Base-by-base conservation (phyloP, 2,888 invertebrate genomes). In the Lydus trimaculatus region DNA sequence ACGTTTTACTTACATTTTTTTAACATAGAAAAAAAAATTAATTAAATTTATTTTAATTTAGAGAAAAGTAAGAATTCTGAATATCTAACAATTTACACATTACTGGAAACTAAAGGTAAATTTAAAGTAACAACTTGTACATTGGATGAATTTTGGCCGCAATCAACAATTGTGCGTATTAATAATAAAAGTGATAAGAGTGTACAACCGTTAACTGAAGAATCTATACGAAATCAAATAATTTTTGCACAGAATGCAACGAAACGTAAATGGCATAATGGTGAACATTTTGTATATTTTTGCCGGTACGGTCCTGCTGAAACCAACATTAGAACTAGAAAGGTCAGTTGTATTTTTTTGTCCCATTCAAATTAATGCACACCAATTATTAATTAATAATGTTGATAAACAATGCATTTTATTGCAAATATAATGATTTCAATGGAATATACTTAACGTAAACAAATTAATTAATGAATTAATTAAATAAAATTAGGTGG, bases 51-150 rank as follows among this genome's bases (percentile, higher is more conserved):
- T 23, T 17, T 20, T 15, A 64, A 64, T 80, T 78, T 87, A 91
- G 91, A 91, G 87, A 91, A 91, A 87, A 91, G 91, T 86, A 90
- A 91, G 86, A 90, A 91, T 87, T 89, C 91, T 82, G 90, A 91
- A 84, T 89, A 90, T 86, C 88, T 91, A 86, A 90, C 90, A 78
- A 89, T 91, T 81, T 91, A 89, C 87, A 90, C 90, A 73, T 87
- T 91, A 67, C 87, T 87, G 82, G 87, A 88, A 81, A 87, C 87
- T 84, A 89, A 88, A 83, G 78, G 76, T 28, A 77, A 76, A 62
- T 73, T 89, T 84, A 90, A 90, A 82, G 88, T 91, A 75, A 85
- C 88, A 74, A 88, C 87, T 84, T 88, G 89, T 76, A 88, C 89
- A 72, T 84, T 92, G 81, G 85, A 88, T 81, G 89, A 90, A 73